phyloP scores from a whole-genome alignment of 30 jellyfish, hydroid and myxozoan species.

The Morbakka virulenta region DNA sequence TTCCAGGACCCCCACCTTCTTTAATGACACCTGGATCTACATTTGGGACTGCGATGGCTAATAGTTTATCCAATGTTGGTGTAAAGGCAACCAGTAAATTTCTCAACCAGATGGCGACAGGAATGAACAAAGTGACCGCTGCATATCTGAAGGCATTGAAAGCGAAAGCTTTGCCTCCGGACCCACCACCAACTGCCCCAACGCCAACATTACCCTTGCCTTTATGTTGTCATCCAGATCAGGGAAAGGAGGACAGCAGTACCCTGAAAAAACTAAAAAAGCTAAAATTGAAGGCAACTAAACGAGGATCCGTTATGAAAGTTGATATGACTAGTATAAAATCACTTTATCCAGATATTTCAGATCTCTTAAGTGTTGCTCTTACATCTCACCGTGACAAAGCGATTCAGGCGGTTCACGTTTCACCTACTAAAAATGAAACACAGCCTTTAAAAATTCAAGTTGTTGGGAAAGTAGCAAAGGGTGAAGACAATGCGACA shows the following conservation, averaged over 20 bases:
- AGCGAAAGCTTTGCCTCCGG: neutral
- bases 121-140: constrained; percentile 87
- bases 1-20: constrained; percentile 16
- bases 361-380: neutral
- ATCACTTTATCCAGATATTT: neutral
- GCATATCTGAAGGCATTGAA: constrained; percentile 60
- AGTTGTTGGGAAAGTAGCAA: neutral
- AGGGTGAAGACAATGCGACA: neutral
- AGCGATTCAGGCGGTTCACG: neutral
- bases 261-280: constrained; percentile 58
- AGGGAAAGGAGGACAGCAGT: constrained; percentile 33
- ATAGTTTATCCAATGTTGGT: constrained; percentile 65
- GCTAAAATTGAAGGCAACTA: constrained; percentile 37
- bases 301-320: constrained; percentile 43
- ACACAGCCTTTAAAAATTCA: neutral
- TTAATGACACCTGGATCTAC: constrained; percentile 57
- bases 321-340: neutral
- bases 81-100: constrained; percentile 75
- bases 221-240: neutral
- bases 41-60: constrained; percentile 51
- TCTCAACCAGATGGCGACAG: constrained; percentile 74
- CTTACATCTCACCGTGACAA: neutral
- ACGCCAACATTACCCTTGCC: neutral
- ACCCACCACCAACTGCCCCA: neutral
- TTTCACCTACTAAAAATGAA: neutral